Evolutionary conservation across 1,140 invertebrate species (phyloP), one percentile per base, ranked within the genome.

Genomic region (Dinoponera quadriceps): DNA sequence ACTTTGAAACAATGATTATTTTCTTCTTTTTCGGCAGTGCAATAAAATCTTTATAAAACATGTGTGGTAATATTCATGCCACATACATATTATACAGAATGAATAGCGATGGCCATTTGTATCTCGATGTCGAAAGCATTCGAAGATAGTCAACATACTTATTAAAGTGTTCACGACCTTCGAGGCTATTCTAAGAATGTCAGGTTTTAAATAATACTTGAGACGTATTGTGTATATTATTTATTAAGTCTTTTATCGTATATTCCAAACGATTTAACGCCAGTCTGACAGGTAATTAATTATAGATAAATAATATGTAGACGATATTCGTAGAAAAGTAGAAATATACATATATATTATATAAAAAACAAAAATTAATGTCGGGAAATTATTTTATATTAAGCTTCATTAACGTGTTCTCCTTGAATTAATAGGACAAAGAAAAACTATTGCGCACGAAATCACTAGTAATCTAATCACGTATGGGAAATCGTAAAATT

Each of bases 381-480:
- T 7, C 9, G 5, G 59, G 18, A 0, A 33, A 20, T 0, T 66
- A 44, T 63, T 44, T 3, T 16, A 1, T 71, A 80, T 44, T 48
- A 80, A 71, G 57, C 7, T 80, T 80, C 71, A 80, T 80, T 80
- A 71, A 55, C 7, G 14, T 27, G 29, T n/a, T 66, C 22, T 22
- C 9, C 20, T 69, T 9, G 44, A 44, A 71, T 57, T 5, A 57
- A 27, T 29, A 16, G 5, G 3, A 55, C n/a, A 80, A 80, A 80
- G 54, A 29, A 71, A 80, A 69, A 69, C 22, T 29, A 1, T 62
- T 25, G 5, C 25, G 22, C 16, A 14, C 18, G 22, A 7, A 9
- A 66, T 16, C 14, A 48, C 16, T 11, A 9, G 20, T 14, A 69
- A 71, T 80, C 65, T 80, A 57, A 71, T 57, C 75, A 80, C 75